Conservation (phyloP, 2,797 vertebrate genomes). For the Channa striata region DNA sequence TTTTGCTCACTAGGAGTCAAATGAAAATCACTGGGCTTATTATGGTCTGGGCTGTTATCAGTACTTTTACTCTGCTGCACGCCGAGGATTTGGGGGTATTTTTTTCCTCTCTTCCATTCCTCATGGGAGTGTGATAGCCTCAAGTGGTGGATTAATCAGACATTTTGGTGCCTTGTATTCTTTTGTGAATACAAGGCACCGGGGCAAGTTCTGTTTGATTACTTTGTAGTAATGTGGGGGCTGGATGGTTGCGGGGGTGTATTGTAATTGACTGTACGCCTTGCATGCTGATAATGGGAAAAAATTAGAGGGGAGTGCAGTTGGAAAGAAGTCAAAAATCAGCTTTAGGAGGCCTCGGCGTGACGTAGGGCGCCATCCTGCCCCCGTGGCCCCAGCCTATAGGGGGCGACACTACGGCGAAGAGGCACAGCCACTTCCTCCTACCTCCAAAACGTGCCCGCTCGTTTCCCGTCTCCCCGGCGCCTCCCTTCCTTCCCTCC, state of each 20-base stretch:
- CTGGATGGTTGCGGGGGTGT: conserved; percentile 46
- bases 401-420: conserved; percentile 17
- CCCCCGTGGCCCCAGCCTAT: conserved; percentile 27
- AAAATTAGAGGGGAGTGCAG: no score
- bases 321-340: no score
- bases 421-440: conserved; percentile 17
- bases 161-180: conserved; percentile 64
- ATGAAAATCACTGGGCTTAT: conserved; percentile 73
- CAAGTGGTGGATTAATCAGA: conserved; percentile 76
- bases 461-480: conserved; percentile 32
- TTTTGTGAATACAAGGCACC: conserved; percentile 60
- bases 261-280: conserved; percentile 56
- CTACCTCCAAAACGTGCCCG: conserved; percentile 41
- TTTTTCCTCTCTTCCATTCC: conserved; percentile 21
- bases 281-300: conserved; percentile 53
- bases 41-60: conserved; percentile 65
- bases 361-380: conserved; percentile 9
- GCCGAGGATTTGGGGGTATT: conserved; percentile 37
- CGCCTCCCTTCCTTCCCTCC: conserved; percentile 39
- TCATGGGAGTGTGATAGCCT: conserved; percentile 65
- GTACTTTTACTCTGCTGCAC: conserved; percentile 53
- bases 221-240: conserved; percentile 58
- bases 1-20: conserved; percentile 76
- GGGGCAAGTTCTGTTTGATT: conserved; percentile 73
- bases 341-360: no score